A percentile compares a stretch with the other conserved stretches of the same genome.
phyloP scores from a whole-genome alignment of 1,140 invertebrate genomes.

The Polypedilum pembai region DNA sequence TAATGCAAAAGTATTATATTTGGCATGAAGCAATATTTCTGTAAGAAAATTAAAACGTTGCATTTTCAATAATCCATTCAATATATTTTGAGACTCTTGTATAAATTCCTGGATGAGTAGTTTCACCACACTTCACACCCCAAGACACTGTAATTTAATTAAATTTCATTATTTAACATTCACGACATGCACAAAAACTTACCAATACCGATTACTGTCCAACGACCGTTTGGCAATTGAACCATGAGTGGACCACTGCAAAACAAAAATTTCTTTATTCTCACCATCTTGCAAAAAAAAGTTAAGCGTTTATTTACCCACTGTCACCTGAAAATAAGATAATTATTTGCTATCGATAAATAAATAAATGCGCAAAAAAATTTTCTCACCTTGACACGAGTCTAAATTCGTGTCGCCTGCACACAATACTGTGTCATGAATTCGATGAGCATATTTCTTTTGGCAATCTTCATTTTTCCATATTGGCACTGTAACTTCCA shows the following conservation, averaged over 20 bases:
- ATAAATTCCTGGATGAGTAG: slow-evolving; percentile 61
- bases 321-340: neutral
- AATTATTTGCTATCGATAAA: neutral
- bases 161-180: too few species aligned
- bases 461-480: slow-evolving; percentile 55
- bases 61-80: slow-evolving; percentile 63
- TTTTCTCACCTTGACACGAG: slow-evolving; percentile 58
- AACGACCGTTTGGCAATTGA: slow-evolving; percentile 59
- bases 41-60: slow-evolving; percentile 48
- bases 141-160: slow-evolving; percentile 40
- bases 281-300: slow-evolving; percentile 55
- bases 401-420: slow-evolving; percentile 64
- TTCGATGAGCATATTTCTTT: slow-evolving; percentile 44
- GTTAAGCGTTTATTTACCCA: neutral
- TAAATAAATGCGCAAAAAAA: neutral
- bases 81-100: slow-evolving; percentile 61
- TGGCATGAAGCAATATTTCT: neutral
- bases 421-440: slow-evolving; percentile 59
- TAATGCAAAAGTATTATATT: neutral
- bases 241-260: slow-evolving; percentile 70
- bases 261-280: slow-evolving; percentile 37
- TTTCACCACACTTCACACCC: slow-evolving; percentile 64
- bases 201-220: slow-evolving; percentile 72
- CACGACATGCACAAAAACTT: slow-evolving; percentile 41
- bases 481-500: slow-evolving; percentile 71